A percentile compares a stretch with the other conserved stretches of the same genome.
Evolutionary conservation across 2,888 invertebrate species (phyloP).

Genomic region (Chelonus formosanus): DNA sequence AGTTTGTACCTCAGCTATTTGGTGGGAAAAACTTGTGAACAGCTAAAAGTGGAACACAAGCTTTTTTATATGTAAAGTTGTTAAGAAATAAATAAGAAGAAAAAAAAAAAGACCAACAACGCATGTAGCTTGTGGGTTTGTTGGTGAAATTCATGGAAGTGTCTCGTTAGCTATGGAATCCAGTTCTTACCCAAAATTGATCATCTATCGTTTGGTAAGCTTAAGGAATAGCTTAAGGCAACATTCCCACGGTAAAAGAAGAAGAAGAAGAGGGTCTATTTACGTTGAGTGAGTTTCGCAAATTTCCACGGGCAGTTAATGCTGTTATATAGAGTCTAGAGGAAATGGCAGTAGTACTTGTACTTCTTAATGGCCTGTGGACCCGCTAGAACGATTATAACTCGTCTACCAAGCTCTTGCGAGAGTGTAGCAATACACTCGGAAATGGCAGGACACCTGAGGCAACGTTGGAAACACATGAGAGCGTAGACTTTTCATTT

Average conservation of each 20-base stretch:
- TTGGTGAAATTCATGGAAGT: slow-evolving; percentile 6
- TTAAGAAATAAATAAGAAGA: no score
- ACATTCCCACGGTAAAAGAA: slow-evolving; percentile 20
- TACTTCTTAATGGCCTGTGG: slow-evolving; percentile 17
- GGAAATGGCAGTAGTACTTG: neutral
- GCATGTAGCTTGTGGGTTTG: neutral
- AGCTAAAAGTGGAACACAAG: no score
- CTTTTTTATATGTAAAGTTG: no score
- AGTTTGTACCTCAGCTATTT: no score
- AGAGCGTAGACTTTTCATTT: slow-evolving; percentile 9
- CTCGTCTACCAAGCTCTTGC: slow-evolving; percentile 1
- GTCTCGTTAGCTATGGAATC: slow-evolving; percentile 8
- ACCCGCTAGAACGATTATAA: slow-evolving; percentile 24
- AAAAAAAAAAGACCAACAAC: no score
- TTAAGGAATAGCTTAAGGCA: neutral
- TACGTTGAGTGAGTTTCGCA: slow-evolving; percentile 3
- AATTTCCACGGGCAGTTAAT: slow-evolving; percentile 18
- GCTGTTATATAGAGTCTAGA: slow-evolving; percentile 12
- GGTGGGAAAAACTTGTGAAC: no score
- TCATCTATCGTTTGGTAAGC: slow-evolving; percentile 3
- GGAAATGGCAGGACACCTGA: slow-evolving; percentile 23
- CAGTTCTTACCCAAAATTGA: neutral
- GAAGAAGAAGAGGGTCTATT: neutral
- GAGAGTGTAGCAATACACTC: neutral
- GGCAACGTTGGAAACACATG: slow-evolving; percentile 8